Conservation (phyloP, 2,797 vertebrate species). For the Cryptoblepharus egeriae region DNA sequence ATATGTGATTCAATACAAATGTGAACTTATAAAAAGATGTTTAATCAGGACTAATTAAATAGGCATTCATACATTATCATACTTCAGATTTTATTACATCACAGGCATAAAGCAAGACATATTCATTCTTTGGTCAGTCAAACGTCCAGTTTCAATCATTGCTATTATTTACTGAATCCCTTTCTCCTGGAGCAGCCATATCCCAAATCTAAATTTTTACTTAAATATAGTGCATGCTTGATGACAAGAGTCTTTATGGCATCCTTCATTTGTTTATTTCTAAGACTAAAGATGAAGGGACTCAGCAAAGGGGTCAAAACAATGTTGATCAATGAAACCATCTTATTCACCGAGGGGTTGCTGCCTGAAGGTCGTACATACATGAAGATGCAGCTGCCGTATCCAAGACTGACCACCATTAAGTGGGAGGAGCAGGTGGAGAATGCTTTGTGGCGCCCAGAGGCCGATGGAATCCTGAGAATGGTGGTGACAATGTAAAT, state of each 20-base stretch:
- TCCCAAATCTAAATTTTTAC: neutral
- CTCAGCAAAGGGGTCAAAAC: conserved; percentile 63
- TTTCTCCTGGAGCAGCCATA: neutral
- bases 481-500: conserved; percentile 56
- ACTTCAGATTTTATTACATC: neutral
- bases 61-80: no score
- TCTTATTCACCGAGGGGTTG: conserved; percentile 55
- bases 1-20: neutral
- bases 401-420: conserved; percentile 61
- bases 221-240: neutral
- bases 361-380: conserved; percentile 52
- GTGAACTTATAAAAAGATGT: neutral
- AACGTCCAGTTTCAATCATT: neutral
- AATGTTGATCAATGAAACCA: conserved; percentile 66
- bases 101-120: neutral
- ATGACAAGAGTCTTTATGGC: conserved; percentile 26
- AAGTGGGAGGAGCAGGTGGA: conserved; percentile 66
- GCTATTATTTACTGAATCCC: neutral
- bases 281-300: conserved; percentile 71
- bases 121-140: no score
- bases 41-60: neutral
- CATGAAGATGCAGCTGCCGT: conserved; percentile 71
- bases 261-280: conserved; percentile 66
- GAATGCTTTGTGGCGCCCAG: conserved; percentile 63
- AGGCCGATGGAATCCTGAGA: conserved; percentile 46